These are phyloP conservation scores for Cyprinodon tularosa DNA, from an alignment of 2,113 vertebrate species.

Conservation along the genomic window DNA sequence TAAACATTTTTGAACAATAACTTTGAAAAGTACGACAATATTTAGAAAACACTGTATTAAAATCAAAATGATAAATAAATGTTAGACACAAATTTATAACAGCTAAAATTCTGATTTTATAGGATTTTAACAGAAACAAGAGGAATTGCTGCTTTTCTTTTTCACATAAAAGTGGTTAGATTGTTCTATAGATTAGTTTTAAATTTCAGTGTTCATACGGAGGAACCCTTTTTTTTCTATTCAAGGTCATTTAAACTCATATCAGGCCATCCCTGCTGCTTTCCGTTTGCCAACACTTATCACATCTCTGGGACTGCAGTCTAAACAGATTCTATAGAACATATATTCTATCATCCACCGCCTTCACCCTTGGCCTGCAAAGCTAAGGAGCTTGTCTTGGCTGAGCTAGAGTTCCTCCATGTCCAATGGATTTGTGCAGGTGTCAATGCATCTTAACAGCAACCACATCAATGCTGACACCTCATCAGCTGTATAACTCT, in stretches of 20 bases:
- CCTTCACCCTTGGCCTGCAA: slow-evolving; percentile 9
- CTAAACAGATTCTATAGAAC: background rate
- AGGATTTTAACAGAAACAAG: background rate
- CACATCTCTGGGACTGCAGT: background rate
- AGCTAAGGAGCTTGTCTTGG: slow-evolving; percentile 31
- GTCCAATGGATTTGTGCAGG: slow-evolving; percentile 74
- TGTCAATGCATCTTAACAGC: slow-evolving; percentile 67
- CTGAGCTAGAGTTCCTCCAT: slow-evolving; percentile 56
- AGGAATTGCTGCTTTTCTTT: no score
- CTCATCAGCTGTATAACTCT: slow-evolving; percentile 50
- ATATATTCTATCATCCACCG: background rate
- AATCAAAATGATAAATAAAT: background rate
- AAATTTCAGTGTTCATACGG: background rate
- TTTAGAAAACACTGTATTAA: background rate
- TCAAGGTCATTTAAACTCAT: background rate
- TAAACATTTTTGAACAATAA: background rate
- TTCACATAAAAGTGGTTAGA: background rate
- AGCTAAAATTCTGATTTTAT: background rate
- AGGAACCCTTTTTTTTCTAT: background rate
- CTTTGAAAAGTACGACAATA: background rate
- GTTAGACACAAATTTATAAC: background rate
- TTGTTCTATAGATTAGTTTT: background rate
- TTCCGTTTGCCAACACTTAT: background rate
- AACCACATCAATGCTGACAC: slow-evolving; percentile 67
- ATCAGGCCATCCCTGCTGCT: no score